Percentiles rank a stretch among this genome's conserved stretches.
These are phyloP conservation scores for Drosophila rhopaloa DNA, from an alignment of 1,140 invertebrate genomes.

Conservation along the genomic window DNA sequence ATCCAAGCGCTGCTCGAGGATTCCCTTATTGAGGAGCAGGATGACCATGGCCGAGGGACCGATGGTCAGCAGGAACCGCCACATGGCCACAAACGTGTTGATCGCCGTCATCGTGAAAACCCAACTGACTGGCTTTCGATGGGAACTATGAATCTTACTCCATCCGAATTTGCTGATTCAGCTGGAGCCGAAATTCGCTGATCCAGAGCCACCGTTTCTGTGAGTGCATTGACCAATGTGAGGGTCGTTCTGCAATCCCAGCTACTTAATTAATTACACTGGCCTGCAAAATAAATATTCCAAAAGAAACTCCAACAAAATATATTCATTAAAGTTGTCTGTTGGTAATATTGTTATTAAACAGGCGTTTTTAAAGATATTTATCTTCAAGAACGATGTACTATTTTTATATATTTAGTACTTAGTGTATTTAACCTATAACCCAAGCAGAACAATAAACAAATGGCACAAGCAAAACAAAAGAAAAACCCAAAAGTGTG, in stretches of 20 bases:
- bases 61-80: conserved; percentile 87
- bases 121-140: conserved; percentile 7
- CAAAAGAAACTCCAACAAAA: too few relatives aligned
- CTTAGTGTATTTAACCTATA: background rate
- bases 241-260: conserved; percentile 8
- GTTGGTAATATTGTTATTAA: too few relatives aligned
- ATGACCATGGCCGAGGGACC: conserved; percentile 87
- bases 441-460: background rate
- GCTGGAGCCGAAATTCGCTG: background rate
- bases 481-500: background rate
- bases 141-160: too few relatives aligned
- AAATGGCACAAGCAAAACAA: conserved; percentile 31
- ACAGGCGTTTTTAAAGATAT: too few relatives aligned
- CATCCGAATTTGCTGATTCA: conserved; percentile 1
- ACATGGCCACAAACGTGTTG: conserved; percentile 67
- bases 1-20: conserved; percentile 87
- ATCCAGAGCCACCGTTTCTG: background rate
- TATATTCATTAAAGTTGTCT: too few relatives aligned
- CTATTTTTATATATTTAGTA: background rate
- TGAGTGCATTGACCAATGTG: conserved; percentile 12
- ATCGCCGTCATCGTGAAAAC: conserved; percentile 55
- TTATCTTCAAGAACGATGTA: too few relatives aligned
- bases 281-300: background rate
- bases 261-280: background rate
- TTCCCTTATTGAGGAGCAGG: conserved; percentile 86